A percentile compares a stretch with the other conserved stretches of the same genome.
Evolutionary conservation across 2,113 vertebrate genomes (phyloP).

Genomic region (Bombycilla garrulus): DNA sequence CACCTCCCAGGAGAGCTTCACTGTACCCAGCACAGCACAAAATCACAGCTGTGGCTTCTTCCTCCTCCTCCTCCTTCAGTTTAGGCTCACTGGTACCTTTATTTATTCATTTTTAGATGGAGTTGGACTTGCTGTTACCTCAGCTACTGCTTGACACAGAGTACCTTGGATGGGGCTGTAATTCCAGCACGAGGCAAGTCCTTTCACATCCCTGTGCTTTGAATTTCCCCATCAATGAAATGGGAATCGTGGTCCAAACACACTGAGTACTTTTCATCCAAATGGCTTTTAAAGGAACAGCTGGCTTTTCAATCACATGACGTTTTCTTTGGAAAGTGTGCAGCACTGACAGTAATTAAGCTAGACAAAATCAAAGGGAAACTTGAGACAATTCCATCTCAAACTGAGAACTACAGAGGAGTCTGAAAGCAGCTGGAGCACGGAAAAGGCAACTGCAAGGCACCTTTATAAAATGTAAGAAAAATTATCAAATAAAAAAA

Average conservation of each 20-base stretch:
- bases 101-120: background rate
- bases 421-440: background rate
- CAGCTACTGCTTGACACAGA: background rate
- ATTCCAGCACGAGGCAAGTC: background rate
- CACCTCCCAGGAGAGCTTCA: background rate
- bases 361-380: slow-evolving; percentile 1
- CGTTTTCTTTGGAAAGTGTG: background rate
- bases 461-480: background rate
- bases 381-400: background rate
- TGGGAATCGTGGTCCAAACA: background rate
- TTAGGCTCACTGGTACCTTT: background rate
- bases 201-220: background rate
- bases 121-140: background rate
- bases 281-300: background rate
- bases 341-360: background rate
- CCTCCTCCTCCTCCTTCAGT: background rate
- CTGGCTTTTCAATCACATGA: background rate
- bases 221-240: background rate
- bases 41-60: background rate
- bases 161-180: background rate
- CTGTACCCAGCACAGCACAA: background rate
- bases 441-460: background rate
- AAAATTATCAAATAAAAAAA: background rate
- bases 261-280: background rate
- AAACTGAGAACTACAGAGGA: background rate